A percentile compares a stretch with the other conserved stretches of the same genome.
Evolutionary conservation across 2,797 vertebrate genomes (phyloP).

Genomic region (Chelon auratus): DNA sequence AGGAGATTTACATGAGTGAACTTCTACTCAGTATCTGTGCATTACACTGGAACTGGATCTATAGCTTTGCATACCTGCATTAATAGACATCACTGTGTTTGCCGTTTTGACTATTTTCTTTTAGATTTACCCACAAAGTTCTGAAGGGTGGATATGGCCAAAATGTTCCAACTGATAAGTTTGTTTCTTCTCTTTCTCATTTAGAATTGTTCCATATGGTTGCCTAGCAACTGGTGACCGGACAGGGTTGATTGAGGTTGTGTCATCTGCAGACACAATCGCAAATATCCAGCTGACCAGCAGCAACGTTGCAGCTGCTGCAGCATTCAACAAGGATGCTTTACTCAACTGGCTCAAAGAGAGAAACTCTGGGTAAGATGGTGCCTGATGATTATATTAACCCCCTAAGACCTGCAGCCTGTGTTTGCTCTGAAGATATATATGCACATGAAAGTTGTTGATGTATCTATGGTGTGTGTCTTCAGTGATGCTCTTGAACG

Average conservation of each 20-base stretch:
- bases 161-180: background rate
- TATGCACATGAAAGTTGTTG: background rate
- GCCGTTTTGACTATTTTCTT: background rate
- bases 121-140: background rate
- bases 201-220: constrained; percentile 95
- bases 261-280: constrained; percentile 95
- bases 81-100: background rate
- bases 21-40: constrained; percentile 4
- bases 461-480: constrained; percentile 1
- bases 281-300: constrained; percentile 98
- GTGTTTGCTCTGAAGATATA: background rate
- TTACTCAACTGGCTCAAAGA: constrained; percentile 99
- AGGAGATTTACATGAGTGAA: background rate
- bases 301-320: constrained; percentile 96
- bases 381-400: background rate
- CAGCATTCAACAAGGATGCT: constrained; percentile 99
- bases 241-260: constrained; percentile 96
- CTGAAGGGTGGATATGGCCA: no score
- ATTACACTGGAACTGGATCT: background rate
- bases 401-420: no score
- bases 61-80: background rate
- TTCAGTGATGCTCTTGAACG: constrained; percentile 94
- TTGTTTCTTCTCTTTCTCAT: background rate
- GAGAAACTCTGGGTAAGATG: constrained; percentile 92
- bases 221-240: constrained; percentile 98